These are phyloP conservation scores for Brachypteracias leptosomus DNA, from an alignment of 2,113 vertebrate genomes.

Conservation along the genomic window DNA sequence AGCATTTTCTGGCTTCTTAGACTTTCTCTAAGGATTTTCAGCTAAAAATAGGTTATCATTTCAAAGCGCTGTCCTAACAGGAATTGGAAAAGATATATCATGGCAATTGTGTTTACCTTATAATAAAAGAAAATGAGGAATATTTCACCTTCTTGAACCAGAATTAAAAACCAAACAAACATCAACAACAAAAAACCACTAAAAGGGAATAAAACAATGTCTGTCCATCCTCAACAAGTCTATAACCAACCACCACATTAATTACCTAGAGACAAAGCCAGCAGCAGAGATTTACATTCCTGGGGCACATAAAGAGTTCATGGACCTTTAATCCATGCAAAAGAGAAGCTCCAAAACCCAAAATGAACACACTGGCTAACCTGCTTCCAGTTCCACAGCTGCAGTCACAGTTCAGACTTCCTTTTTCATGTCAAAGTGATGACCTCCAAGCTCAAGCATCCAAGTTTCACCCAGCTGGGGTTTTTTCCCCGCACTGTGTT, in stretches of 20 bases:
- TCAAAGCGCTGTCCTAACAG: background rate
- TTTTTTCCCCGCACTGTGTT: background rate
- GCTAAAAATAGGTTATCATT: constrained; percentile 33
- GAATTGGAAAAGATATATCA: constrained; percentile 23
- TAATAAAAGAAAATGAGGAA: constrained; percentile 11
- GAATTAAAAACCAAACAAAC: background rate
- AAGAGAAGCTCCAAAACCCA: background rate
- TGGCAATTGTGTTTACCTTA: background rate
- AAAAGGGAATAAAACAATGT: background rate
- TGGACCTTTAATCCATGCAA: background rate
- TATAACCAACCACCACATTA: background rate
- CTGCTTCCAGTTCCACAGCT: background rate
- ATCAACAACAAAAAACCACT: background rate
- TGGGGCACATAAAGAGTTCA: fast-evolving
- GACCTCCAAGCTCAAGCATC: background rate
- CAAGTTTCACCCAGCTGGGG: background rate
- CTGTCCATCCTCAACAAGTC: background rate
- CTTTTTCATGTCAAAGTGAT: background rate
- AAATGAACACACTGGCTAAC: background rate
- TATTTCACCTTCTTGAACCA: background rate
- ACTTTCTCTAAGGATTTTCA: constrained; percentile 19
- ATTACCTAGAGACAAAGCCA: background rate
- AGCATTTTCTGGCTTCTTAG: constrained; percentile 18
- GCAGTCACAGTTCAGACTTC: background rate
- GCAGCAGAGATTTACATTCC: background rate